A percentile compares a stretch with the other conserved stretches of the same genome.
Evolutionary conservation across 2,797 vertebrate species (phyloP).

Genomic region (Chromobotia macracanthus): DNA sequence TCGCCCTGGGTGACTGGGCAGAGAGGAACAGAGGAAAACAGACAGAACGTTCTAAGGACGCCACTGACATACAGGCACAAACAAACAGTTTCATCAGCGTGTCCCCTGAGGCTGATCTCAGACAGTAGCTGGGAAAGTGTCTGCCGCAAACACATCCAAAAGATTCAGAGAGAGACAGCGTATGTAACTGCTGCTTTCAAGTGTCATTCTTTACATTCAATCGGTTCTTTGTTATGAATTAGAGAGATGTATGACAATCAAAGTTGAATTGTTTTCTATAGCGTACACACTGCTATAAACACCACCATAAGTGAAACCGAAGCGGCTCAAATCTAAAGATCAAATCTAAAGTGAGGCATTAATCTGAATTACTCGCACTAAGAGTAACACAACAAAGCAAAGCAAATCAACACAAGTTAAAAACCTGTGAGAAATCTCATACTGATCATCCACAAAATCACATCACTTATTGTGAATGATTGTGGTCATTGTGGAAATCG

Average conservation of each 20-base stretch:
- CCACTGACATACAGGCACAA: slow-evolving; percentile 23
- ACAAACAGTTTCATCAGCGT: slow-evolving; percentile 38
- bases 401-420: too few species aligned
- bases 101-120: slow-evolving; percentile 25
- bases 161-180: slow-evolving; percentile 3
- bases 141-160: not conserved
- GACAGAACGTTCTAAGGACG: slow-evolving; percentile 30
- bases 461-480: too few species aligned
- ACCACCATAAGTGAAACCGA: too few species aligned
- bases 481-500: too few species aligned
- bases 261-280: not conserved
- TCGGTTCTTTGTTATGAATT: not conserved
- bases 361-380: too few species aligned
- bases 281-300: not conserved
- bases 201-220: slow-evolving; percentile 21
- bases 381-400: too few species aligned
- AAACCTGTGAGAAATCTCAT: too few species aligned
- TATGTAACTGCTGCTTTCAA: slow-evolving; percentile 17
- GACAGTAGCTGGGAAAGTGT: slow-evolving; percentile 10
- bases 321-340: too few species aligned
- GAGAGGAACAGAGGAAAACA: slow-evolving; percentile 27
- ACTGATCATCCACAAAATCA: too few species aligned
- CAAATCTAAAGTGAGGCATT: too few species aligned
- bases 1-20: slow-evolving; percentile 23
- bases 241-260: not conserved